Evolutionary conservation across 2,113 vertebrate genomes (phyloP), one percentile per base, ranked within the genome.

Genomic region (Amphilophus citrinellus): DNA sequence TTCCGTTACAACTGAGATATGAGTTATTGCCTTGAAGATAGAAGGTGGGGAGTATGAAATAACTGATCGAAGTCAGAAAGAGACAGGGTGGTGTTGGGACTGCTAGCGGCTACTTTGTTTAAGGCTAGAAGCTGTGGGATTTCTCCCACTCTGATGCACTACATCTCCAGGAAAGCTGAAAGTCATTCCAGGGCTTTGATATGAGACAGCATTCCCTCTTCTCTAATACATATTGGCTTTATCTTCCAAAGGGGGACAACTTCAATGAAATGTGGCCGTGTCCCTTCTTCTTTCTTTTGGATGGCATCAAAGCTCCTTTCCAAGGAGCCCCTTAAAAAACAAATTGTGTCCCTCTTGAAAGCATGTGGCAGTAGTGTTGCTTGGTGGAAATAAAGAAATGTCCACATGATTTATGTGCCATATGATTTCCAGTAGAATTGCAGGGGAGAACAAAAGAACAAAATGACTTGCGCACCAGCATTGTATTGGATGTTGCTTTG

Each of bases 1-100:
- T 89, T 84, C 84, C 84, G 92, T 94, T 94, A 94, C 59, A 68
- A 71, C 53, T 71, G 37, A 82, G 93, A 91, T 87, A 81, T 93
- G 93, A 95, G 78, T 59, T 91, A 94, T 95, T 87, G 87, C 82
- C 85, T 84, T 57, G 76, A 47, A 73, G 82, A 85, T 87, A 80
- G 78, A 92, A 88, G 83, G 87, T 42, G 75, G 88, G 80, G 44
- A 89, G 87, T 85, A 83, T 89, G 87, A 94, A 94, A 90, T 86
- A 90, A 90, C 65, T 66, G 79, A 87, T 91, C 71, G 35, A 27
- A 37, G 58, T 27, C 77, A 62, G 61, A 88, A 66, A 66, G 5
- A 83, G 50, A 86, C 76, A 58, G 42, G 35, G 44, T 60, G 53
- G 20, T 57, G 61, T 22, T 47, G 50, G 53, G 59, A 44, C 50